Conservation (phyloP, 2,888 invertebrate species). For the Papilio gigon region DNA sequence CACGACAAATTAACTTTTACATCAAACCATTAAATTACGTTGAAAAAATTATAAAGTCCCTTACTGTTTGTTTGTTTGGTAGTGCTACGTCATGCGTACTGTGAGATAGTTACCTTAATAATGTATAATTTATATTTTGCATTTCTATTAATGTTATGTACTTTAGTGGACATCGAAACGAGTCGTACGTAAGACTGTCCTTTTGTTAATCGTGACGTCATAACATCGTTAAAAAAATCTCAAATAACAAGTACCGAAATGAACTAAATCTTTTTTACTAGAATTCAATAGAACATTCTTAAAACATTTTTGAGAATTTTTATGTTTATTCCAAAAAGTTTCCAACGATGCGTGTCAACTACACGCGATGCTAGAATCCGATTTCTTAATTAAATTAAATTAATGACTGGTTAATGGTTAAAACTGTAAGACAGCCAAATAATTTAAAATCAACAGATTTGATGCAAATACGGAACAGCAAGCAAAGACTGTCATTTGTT, state of each 20-base stretch:
- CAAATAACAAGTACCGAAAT: no score
- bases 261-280: no score
- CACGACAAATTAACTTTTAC: conserved; percentile 57
- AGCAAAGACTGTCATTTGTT: no score
- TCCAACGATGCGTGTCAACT: not conserved
- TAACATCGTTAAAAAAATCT: not conserved
- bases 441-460: not conserved
- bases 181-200: conserved; percentile 35
- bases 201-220: conserved; percentile 1
- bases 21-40: conserved; percentile 30
- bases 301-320: no score
- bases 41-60: conserved; percentile 33
- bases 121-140: conserved; percentile 30
- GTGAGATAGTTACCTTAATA: conserved; percentile 28
- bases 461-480: no score
- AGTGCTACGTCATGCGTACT: conserved; percentile 31
- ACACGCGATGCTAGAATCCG: no score
- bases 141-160: conserved; percentile 25
- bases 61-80: conserved; percentile 2
- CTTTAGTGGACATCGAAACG: conserved; percentile 25
- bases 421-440: not conserved
- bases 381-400: no score
- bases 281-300: no score
- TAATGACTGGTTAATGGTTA: no score
- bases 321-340: no score